Evolutionary conservation across 2,113 vertebrate genomes (phyloP).

Genomic region (Cisticola juncidis): DNA sequence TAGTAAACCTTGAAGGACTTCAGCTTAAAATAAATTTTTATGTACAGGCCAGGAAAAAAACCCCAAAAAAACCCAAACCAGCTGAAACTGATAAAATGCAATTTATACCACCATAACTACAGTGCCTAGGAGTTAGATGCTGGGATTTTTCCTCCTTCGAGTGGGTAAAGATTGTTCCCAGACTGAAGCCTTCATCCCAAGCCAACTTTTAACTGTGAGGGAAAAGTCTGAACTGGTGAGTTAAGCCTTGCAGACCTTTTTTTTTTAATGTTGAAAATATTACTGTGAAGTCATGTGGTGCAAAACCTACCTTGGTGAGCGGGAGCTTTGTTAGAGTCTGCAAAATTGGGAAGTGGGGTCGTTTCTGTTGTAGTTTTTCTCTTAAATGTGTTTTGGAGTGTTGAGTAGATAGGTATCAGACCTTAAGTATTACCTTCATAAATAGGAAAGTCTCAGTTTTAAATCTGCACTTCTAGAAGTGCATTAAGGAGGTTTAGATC

Average conservation of each 20-base stretch:
- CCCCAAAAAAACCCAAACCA: background rate
- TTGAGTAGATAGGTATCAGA: background rate
- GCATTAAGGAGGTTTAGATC: background rate
- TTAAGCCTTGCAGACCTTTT: background rate
- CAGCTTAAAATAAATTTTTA: conserved; percentile 7
- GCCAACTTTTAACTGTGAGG: conserved; percentile 18
- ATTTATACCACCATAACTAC: conserved; percentile 42
- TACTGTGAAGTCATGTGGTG: background rate
- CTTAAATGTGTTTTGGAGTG: background rate
- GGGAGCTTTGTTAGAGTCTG: background rate
- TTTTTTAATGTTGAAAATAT: background rate
- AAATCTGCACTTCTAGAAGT: background rate
- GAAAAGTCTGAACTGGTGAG: conserved; percentile 1
- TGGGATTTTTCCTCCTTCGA: conserved; percentile 21
- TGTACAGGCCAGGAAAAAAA: background rate
- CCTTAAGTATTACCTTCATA: fast-evolving
- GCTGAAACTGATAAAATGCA: conserved; percentile 63
- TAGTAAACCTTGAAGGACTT: conserved; percentile 35
- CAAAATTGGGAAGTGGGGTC: background rate
- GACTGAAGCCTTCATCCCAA: conserved; percentile 12
- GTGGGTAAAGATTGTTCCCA: conserved; percentile 59
- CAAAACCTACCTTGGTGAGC: background rate
- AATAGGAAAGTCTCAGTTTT: background rate
- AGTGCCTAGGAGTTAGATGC: conserved; percentile 16
- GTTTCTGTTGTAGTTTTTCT: background rate